These are phyloP conservation scores for Pyralis farinalis DNA, from an alignment of 2,888 invertebrate genomes.

Conservation along the genomic window DNA sequence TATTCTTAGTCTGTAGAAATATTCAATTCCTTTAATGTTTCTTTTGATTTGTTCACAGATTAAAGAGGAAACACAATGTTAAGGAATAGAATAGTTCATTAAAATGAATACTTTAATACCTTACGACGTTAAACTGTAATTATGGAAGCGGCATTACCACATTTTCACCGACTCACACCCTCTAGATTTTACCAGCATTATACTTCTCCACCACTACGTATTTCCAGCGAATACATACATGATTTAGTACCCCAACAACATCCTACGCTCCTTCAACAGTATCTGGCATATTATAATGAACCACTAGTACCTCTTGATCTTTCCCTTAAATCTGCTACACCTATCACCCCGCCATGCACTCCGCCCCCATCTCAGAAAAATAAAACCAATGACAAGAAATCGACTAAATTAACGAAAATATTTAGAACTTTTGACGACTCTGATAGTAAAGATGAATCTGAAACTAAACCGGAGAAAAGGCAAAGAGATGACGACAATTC, in stretches of 20 bases:
- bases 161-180: conserved; percentile 60
- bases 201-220: conserved; percentile 56
- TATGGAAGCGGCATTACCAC: conserved; percentile 70
- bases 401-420: conserved; percentile 64
- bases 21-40: conserved; percentile 22
- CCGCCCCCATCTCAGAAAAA: conserved; percentile 85
- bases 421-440: conserved; percentile 66
- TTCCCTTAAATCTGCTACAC: conserved; percentile 85
- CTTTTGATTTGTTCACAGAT: conserved; percentile 31
- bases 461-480: conserved; percentile 43
- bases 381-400: conserved; percentile 51
- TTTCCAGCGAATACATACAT: conserved; percentile 65
- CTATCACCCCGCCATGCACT: conserved; percentile 89
- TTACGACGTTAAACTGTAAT: conserved; percentile 19
- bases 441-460: conserved; percentile 44
- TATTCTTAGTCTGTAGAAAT: background rate
- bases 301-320: conserved; percentile 87
- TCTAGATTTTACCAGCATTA: conserved; percentile 71
- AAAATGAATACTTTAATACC: conserved; percentile 10
- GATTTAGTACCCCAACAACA: conserved; percentile 68
- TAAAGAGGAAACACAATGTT: conserved; percentile 1
- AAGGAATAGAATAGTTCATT: conserved; percentile 12
- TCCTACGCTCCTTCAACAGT: conserved; percentile 74
- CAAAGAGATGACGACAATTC: conserved; percentile 57
- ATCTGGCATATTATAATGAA: conserved; percentile 81